Conservation (phyloP, 1,140 invertebrate species). For the Venustaconcha ellipsiformis region DNA sequence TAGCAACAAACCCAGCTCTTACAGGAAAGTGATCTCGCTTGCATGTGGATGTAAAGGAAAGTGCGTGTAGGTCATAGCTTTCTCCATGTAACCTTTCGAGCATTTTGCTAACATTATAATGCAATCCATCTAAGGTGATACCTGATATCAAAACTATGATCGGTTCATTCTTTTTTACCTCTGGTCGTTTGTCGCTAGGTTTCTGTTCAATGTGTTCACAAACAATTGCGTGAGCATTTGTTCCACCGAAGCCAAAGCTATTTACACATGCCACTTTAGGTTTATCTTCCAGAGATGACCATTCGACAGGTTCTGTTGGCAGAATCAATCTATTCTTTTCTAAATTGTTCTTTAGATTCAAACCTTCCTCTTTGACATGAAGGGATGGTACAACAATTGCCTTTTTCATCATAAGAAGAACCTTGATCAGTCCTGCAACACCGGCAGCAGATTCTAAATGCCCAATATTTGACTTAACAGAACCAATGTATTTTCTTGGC, state of each 20-base stretch:
- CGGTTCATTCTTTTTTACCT: neutral
- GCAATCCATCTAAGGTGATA: neutral
- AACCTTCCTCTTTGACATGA: slow-evolving; percentile 19
- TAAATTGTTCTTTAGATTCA: slow-evolving; percentile 36
- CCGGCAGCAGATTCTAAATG: slow-evolving; percentile 89
- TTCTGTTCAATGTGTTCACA: neutral
- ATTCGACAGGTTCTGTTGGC: slow-evolving; percentile 6
- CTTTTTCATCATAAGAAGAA: slow-evolving; percentile 47
- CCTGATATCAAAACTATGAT: slow-evolving; percentile 9
- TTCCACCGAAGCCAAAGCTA: slow-evolving; percentile 52
- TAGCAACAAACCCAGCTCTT: slow-evolving; percentile 3
- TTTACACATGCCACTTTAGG: slow-evolving; percentile 36
- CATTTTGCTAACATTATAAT: neutral
- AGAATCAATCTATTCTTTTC: slow-evolving; percentile 28
- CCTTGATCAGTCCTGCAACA: slow-evolving; percentile 88
- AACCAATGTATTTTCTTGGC: slow-evolving; percentile 27
- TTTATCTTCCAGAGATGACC: neutral
- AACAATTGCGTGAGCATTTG: slow-evolving; percentile 44
- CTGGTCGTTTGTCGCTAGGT: no score
- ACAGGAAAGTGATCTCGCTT: slow-evolving; percentile 7
- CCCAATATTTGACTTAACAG: slow-evolving; percentile 47
- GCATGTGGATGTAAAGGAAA: slow-evolving; percentile 42
- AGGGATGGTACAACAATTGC: slow-evolving; percentile 35
- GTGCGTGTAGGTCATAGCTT: slow-evolving; percentile 16
- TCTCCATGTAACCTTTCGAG: neutral